Percentiles rank a stretch among this genome's conserved stretches.
Conservation (phyloP, 1,140 invertebrate genomes). For the Drepana arcuata region DNA sequence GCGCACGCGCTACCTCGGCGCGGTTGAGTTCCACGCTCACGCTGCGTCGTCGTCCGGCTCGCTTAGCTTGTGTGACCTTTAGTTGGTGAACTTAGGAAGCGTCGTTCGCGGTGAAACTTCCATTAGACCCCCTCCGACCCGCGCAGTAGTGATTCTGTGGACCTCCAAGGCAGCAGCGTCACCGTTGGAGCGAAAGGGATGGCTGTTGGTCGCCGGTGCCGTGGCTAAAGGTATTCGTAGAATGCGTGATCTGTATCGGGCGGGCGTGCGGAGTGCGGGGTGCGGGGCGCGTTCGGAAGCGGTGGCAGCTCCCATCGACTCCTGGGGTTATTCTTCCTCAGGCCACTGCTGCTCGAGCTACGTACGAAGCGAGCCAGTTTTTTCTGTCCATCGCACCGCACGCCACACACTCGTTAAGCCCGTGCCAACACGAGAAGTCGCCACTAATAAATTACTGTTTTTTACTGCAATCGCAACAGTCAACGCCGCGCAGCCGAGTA, state of each 20-base stretch:
- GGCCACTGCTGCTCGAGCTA: constrained; percentile 69
- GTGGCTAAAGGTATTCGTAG: constrained; percentile 65
- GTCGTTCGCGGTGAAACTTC: constrained; percentile 60
- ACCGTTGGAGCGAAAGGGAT: constrained; percentile 56
- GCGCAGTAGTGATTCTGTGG: constrained; percentile 23
- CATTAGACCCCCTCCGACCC: constrained; percentile 54
- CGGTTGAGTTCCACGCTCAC: constrained; percentile 53
- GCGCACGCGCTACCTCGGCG: constrained; percentile 62
- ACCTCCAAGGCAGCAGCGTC: constrained; percentile 39
- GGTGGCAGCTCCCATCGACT: constrained; percentile 71
- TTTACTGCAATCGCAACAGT: constrained; percentile 62
- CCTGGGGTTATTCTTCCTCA: constrained; percentile 73
- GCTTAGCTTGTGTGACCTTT: constrained; percentile 65
- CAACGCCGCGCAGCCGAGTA: constrained; percentile 58
- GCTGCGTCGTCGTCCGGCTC: constrained; percentile 59
- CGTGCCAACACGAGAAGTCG: constrained; percentile 69
- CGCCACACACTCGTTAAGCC: constrained; percentile 65
- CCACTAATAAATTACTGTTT: constrained; percentile 70
- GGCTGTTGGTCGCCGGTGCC: constrained; percentile 46
- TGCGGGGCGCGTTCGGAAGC: constrained; percentile 69
- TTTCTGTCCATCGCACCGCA: constrained; percentile 57
- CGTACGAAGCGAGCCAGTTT: constrained; percentile 65
- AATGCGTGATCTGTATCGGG: constrained; percentile 70
- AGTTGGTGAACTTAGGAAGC: constrained; percentile 68
- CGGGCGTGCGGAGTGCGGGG: constrained; percentile 41